Base-by-base conservation (phyloP, 2,113 vertebrate species). In the Carettochelys insculpta region DNA sequence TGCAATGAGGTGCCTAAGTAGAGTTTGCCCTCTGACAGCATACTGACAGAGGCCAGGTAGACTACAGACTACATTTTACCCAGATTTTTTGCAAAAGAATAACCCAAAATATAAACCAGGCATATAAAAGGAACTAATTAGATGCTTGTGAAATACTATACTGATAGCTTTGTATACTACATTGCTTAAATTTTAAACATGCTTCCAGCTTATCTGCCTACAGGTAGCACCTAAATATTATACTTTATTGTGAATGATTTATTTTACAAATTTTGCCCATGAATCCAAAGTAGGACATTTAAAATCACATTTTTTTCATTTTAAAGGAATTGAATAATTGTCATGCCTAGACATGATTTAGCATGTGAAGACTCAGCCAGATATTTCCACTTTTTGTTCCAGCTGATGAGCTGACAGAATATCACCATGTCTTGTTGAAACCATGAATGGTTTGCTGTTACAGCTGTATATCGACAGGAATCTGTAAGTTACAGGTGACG, bases 321-420 rank as follows among this genome's bases (percentile, higher is more conserved):
- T 95, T 85, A 82, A 91, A 92, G 88, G 86, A 61, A 83, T 87
- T 90, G 82, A 58, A 87, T 96, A 83, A 89, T 94, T 93, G 92
- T 95, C 93, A 91, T 95, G 94, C 86, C 54, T 96, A 95, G 96
- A 92, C 92, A 82, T 77, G 76, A 83, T 86, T 96, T 92, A 43
- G 79, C 77, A 51, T 50, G 12, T 5, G 79, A 38, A 73, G 53
- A 91, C 38, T 83, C 86, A 91, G 94, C 91, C 94, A 96, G 91
- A 90, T 95, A 94, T 96, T 96, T 96, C 86, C 92, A 95, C 77
- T 76, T 41, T 85, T 80, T 90, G 80, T 80, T 91, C 96, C 90
- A 95, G 68, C 43, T 3, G 78, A 96, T 91, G 95, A 96, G 86
- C 93, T 96, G 93, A 95, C 82, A 95, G 90, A 95, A 91, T 92